Conservation (phyloP, 2,797 vertebrate species). For the Chrosomus eos region DNA sequence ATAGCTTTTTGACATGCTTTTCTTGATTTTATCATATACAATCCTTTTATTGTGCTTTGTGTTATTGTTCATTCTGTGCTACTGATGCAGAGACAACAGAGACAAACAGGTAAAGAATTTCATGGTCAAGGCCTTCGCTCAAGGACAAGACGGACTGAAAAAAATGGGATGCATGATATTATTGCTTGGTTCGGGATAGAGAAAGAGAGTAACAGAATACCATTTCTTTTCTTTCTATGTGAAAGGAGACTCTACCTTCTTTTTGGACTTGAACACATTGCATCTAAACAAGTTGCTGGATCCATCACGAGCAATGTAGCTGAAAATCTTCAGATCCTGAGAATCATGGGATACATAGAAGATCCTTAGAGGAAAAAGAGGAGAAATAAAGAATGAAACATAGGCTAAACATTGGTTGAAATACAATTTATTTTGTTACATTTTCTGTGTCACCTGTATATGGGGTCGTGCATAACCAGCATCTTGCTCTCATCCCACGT, state of each 20-base stretch:
- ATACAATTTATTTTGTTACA: neutral
- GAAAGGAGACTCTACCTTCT: conserved; percentile 77
- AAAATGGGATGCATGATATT: neutral
- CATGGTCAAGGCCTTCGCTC: neutral
- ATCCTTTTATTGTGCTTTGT: neutral
- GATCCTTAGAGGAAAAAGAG: conserved; percentile 76
- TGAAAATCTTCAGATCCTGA: conserved; percentile 89
- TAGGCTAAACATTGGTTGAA: neutral
- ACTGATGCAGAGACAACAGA: neutral
- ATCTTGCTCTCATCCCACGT: conserved; percentile 86
- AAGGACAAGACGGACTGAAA: neutral
- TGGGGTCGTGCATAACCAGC: conserved; percentile 85
- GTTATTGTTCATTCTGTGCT: neutral
- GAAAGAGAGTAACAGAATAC: neutral
- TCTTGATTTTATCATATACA: neutral
- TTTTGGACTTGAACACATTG: conserved; percentile 91
- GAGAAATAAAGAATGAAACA: neutral
- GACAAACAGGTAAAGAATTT: conserved; percentile 7
- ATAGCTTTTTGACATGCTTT: neutral
- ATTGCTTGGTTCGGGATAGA: neutral
- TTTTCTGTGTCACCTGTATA: conserved; percentile 78
- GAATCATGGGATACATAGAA: conserved; percentile 90
- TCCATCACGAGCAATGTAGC: conserved; percentile 86
- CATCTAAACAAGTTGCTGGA: conserved; percentile 86
- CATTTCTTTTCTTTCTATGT: neutral